Base-by-base conservation (phyloP, 64 coral and sea anemone species). In the Montipora capricornis region DNA sequence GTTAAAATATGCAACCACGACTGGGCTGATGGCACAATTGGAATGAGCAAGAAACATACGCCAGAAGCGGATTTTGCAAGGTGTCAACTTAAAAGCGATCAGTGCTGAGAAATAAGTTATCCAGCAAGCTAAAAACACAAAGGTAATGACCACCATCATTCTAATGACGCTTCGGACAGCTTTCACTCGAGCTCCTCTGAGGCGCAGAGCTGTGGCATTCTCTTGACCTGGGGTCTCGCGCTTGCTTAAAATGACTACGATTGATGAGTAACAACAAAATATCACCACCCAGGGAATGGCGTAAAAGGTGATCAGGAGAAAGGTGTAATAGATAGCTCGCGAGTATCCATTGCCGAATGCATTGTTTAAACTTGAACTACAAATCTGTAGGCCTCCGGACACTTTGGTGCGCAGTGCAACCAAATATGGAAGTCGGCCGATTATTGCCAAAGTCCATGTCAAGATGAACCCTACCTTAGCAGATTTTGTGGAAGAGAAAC, bases 51-150 rank as follows among this genome's bases (percentile, higher is more conserved):
- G 44, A 61, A 94, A 88, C 26, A 94, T 26, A 2, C 92, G 74
- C 92, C 92, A 94, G 68, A 94, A 94, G 51, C 92, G 44, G 22
- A 88, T 61, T 46, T 29, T 87, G 22, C 92, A 94, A 3, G 92
- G 92, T 1, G 89, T 85, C 0, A 20, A 75, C 0, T 15, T 76
- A 68, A 73, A 94, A 29, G 68, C 68, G 15, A 94, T 12, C 24
- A 80, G 76, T 7, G 85, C 92, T 51, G 58, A 1, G 92, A 94
- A 94, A 37, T 94, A 94, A 10, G 85, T 74, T 46, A 87, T 82
- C 92, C 92, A 94, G 44, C 92, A 94, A 51, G 73, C 49, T 17
- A 94, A 26, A 51, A 94, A 94, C 68, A 75, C 66, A 17, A 89
- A 24, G 0, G 92, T 80, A 48, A 89, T 53, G 47, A 64, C 26